A percentile compares a stretch with the other conserved stretches of the same genome.
Evolutionary conservation across 2,113 vertebrate genomes (phyloP).

Genomic region (Hippotragus niger): DNA sequence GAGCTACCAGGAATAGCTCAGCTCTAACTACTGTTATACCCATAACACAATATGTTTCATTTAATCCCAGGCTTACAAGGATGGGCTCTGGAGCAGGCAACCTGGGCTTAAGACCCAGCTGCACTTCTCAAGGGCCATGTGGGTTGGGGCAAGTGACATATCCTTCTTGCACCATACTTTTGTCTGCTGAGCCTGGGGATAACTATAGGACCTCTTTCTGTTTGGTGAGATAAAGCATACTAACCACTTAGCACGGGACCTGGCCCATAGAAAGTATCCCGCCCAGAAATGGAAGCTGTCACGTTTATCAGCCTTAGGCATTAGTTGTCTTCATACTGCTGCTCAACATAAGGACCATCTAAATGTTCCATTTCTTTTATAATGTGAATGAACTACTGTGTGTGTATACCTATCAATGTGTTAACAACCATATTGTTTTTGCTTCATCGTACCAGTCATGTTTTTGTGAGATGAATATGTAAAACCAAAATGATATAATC

Average conservation of each 20-base stretch:
- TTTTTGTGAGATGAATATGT: constrained; percentile 25
- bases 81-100: neutral
- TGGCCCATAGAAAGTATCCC: neutral
- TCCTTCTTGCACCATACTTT: neutral
- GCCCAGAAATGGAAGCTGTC: neutral
- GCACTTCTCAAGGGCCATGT: neutral
- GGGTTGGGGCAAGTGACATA: neutral
- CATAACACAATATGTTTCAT: neutral
- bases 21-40: neutral
- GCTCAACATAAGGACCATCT: neutral
- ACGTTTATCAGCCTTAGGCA: neutral
- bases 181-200: neutral
- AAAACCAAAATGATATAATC: neutral
- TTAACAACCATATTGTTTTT: neutral
- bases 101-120: neutral
- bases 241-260: neutral
- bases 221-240: neutral
- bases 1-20: neutral
- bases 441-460: neutral
- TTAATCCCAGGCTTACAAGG: neutral
- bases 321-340: neutral
- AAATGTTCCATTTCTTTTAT: neutral
- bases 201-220: neutral
- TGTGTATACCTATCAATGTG: neutral
- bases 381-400: neutral